These are phyloP conservation scores for Leptura quadrifasciata DNA, from an alignment of 2,888 invertebrate genomes.

Conservation along the genomic window DNA sequence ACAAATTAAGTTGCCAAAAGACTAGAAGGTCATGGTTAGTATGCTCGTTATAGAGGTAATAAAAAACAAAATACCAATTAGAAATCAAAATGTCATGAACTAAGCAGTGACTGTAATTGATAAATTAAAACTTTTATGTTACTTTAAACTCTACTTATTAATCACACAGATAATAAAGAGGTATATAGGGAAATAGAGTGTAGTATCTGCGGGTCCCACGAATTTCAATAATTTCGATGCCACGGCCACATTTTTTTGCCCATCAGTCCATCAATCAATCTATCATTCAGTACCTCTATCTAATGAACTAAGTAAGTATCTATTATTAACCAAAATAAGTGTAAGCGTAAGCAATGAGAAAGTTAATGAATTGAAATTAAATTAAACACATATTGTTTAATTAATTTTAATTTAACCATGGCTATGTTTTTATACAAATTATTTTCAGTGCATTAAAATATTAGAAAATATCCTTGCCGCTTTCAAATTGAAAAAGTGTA, in stretches of 20 bases:
- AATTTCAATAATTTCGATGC: neutral
- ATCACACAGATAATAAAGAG: neutral
- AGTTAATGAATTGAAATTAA: constrained; percentile 7
- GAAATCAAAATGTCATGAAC: constrained; percentile 1
- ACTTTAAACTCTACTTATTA: neutral
- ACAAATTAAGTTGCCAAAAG: neutral
- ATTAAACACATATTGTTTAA: neutral
- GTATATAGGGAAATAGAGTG: neutral
- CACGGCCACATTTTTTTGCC: constrained; percentile 5
- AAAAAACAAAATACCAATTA: constrained; percentile 1
- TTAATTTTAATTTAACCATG: neutral
- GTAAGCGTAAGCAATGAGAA: neutral
- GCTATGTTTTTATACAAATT: neutral
- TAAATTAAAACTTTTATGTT: neutral
- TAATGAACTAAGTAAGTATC: constrained; percentile 7
- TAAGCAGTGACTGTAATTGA: neutral
- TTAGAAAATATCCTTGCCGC: neutral
- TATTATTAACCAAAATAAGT: constrained; percentile 7
- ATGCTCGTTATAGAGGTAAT: neutral
- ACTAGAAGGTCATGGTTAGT: constrained; percentile 3
- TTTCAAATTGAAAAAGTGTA: neutral
- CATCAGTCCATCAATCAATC: neutral
- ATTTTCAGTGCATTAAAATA: neutral
- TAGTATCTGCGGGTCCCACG: neutral
- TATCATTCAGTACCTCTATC: neutral